phyloP scores from a whole-genome alignment of 2,888 invertebrate species.

The Malachius bipustulatus region DNA sequence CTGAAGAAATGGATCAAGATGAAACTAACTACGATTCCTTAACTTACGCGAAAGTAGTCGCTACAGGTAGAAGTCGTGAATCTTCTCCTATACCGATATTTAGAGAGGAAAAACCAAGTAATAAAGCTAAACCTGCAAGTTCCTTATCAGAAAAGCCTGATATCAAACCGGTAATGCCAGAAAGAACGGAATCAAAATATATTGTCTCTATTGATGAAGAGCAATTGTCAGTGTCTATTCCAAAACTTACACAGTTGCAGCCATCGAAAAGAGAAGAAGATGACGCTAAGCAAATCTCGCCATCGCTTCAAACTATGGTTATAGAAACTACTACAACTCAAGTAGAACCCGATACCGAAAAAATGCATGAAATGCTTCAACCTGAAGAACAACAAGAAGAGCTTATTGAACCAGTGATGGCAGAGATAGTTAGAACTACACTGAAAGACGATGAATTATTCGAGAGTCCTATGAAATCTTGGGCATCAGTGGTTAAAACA shows the following conservation, averaged over 20 bases:
- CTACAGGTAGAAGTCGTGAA: conserved; percentile 21
- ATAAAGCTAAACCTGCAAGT: background rate
- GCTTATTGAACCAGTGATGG: conserved; percentile 14
- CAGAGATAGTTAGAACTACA: conserved; percentile 9
- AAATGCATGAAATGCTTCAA: conserved; percentile 19
- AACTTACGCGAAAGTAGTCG: conserved; percentile 23
- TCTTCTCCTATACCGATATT: conserved; percentile 17
- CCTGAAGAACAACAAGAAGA: conserved; percentile 16
- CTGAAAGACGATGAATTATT: conserved; percentile 10
- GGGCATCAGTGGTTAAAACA: conserved; percentile 19
- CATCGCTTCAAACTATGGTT: conserved; percentile 1
- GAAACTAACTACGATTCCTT: conserved; percentile 10
- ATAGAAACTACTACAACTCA: conserved; percentile 8
- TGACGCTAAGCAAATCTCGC: background rate
- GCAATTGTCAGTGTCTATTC: background rate
- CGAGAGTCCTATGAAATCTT: conserved; percentile 12
- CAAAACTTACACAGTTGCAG: no score
- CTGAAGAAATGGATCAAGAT: no score
- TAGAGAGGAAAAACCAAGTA: conserved; percentile 1
- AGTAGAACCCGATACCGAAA: conserved; percentile 14
- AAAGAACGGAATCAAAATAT: no score
- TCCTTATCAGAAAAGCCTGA: background rate
- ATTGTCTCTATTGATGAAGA: no score
- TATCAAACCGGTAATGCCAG: no score
- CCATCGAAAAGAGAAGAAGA: no score